A percentile compares a stretch with the other conserved stretches of the same genome.
These are phyloP conservation scores for Coluber constrictor DNA, from an alignment of 2,797 vertebrate genomes.

Conservation along the genomic window DNA sequence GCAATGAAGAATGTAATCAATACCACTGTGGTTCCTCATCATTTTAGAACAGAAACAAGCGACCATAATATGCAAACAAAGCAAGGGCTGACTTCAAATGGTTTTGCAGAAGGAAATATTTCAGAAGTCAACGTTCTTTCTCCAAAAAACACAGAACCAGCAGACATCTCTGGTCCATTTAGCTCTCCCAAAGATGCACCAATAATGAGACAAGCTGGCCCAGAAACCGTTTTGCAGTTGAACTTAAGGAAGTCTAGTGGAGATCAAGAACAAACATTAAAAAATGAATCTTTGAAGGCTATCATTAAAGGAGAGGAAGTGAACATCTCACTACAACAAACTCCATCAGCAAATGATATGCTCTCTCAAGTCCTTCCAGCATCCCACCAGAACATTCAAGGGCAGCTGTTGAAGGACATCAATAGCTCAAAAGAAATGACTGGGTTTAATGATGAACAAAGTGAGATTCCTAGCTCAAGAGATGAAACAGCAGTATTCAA, in stretches of 20 bases:
- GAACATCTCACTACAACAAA: constrained; percentile 30
- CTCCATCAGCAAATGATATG: constrained; percentile 19
- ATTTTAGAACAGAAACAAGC: neutral
- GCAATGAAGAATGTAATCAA: neutral
- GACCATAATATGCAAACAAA: neutral
- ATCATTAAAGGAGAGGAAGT: neutral
- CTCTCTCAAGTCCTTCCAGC: constrained; percentile 2
- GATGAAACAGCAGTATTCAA: neutral
- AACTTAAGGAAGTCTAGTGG: constrained; percentile 20
- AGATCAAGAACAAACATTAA: neutral
- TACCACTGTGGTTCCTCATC: neutral
- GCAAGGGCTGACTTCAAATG: neutral
- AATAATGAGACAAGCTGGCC: neutral
- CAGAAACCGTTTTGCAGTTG: neutral
- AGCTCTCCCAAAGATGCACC: neutral
- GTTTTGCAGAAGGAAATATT: constrained; percentile 16
- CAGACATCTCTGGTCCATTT: neutral
- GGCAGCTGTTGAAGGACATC: constrained; percentile 2
- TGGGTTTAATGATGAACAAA: constrained; percentile 41
- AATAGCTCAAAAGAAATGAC: constrained; percentile 28
- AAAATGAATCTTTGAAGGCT: constrained; percentile 11
- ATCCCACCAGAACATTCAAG: neutral
- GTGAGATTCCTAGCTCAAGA: neutral
- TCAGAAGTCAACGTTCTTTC: constrained; percentile 23
- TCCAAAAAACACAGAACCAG: fast-evolving